Conservation (phyloP, 2,888 invertebrate species). For the Drosophila sordidula region DNA sequence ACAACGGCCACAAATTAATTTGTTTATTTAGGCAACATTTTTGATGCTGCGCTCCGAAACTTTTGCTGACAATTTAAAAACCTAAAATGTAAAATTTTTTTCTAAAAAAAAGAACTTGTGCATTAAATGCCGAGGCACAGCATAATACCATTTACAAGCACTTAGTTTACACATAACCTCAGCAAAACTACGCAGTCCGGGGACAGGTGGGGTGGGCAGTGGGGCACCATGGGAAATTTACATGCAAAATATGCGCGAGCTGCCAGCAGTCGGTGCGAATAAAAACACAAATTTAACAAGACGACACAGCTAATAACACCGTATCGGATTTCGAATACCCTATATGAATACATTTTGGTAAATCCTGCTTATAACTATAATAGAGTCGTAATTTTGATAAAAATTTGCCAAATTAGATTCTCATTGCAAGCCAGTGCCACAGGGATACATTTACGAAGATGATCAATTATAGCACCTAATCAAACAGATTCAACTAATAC, state of each 20-base stretch:
- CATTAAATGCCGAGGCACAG: slow-evolving; percentile 39
- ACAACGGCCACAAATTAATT: slow-evolving; percentile 69
- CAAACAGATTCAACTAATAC: no score
- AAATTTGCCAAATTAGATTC: no score
- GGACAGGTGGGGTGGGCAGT: not conserved
- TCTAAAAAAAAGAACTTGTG: slow-evolving; percentile 14
- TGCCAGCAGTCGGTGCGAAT: slow-evolving; percentile 40
- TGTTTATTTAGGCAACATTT: slow-evolving; percentile 70
- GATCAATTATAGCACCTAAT: no score
- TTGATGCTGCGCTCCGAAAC: slow-evolving; percentile 38
- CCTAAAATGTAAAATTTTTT: slow-evolving; percentile 1
- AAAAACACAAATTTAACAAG: slow-evolving; percentile 44
- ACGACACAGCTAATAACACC: not conserved
- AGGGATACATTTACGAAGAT: no score
- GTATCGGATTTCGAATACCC: slow-evolving; percentile 4
- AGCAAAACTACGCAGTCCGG: slow-evolving; percentile 17
- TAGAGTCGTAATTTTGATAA: no score
- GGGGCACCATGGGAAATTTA: slow-evolving; percentile 48
- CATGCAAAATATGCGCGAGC: slow-evolving; percentile 70
- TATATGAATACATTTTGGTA: not conserved
- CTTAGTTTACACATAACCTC: slow-evolving; percentile 66
- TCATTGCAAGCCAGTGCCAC: no score
- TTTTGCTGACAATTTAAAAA: slow-evolving; percentile 48
- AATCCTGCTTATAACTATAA: no score
- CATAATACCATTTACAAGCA: slow-evolving; percentile 68